phyloP scores from a whole-genome alignment of 2,888 invertebrate species.

The Scaptomyza polygonia region DNA sequence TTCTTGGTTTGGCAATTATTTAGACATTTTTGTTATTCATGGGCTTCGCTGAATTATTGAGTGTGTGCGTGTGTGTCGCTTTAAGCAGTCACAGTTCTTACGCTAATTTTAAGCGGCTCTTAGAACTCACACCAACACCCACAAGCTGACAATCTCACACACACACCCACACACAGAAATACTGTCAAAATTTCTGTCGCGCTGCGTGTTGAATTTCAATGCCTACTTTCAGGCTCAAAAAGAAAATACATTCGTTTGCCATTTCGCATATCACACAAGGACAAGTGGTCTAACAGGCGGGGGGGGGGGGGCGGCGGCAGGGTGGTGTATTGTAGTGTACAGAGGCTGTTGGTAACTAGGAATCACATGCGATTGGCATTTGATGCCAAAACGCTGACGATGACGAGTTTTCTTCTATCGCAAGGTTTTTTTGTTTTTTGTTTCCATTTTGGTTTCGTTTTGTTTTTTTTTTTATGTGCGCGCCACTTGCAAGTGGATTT shows the following conservation, averaged over 20 bases:
- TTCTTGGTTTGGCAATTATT: conserved; percentile 34
- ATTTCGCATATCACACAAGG: conserved; percentile 67
- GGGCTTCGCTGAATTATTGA: conserved; percentile 16
- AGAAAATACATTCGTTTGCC: conserved; percentile 77
- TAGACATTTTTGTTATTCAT: conserved; percentile 44
- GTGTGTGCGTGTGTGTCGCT: conserved; percentile 38
- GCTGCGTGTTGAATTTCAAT: conserved; percentile 79
- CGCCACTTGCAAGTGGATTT: conserved; percentile 77
- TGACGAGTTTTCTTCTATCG: conserved; percentile 59
- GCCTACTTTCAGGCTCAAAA: conserved; percentile 69
- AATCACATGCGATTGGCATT: conserved; percentile 80
- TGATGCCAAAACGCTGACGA: conserved; percentile 76
- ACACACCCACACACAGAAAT: not conserved
- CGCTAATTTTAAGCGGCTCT: conserved; percentile 72
- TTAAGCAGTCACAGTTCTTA: conserved; percentile 67
- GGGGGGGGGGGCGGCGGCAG: accelerated
- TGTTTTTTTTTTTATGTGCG: conserved; percentile 39
- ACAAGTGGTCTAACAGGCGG: not conserved
- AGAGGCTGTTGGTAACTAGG: conserved; percentile 39
- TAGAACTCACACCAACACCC: conserved; percentile 18
- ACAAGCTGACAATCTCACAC: conserved; percentile 33
- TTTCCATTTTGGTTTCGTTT: conserved; percentile 20
- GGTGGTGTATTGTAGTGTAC: too few species aligned
- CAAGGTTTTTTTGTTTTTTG: conserved; percentile 21
- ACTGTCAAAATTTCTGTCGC: conserved; percentile 44